Base-by-base conservation (phyloP, 2,797 vertebrate genomes). In the Pseudocheirus occidentalis region DNA sequence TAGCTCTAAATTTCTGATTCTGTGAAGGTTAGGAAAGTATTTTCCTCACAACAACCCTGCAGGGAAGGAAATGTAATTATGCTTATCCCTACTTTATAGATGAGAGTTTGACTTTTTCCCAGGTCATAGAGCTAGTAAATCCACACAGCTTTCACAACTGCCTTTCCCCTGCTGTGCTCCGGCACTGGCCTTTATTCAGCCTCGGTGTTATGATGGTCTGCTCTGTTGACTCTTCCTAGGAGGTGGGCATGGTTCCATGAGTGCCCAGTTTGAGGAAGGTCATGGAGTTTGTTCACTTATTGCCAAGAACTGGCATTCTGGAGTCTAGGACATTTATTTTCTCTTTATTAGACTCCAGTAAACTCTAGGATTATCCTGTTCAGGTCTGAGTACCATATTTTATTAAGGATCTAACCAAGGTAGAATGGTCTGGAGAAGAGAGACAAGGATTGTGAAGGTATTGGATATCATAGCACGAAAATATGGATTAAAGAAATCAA, bases 31-130 rank as follows among this genome's bases (percentile, higher is more conserved):
- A 81, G 21, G 73, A 46, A 46, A 81, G 73, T 46, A 46, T 46
- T 81, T 81, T 81, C 21, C 73, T 46, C 40, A 46, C 40, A 81
- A 81, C 73, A 81, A 81, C 40, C 73, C 73, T 81, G 18, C 40
- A 46, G 73, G 73, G 73, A 81, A 81, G 40, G 73, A 81, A 81
- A 81, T 81, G 73, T 81, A 81, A 81, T 81, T 81, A 81, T 81
- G 40, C 14, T 81, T 27, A 81, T 46, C 40, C 73, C 21, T 81
- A 46, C 46, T 81, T 81, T 73, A 73, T 40, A 73, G 66, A 73
- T 40, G n/a, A 40, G n/a, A 40, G 66, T 73, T 73, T 73, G 66
- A 73, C 66, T 73, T 73, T 73, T 73, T 40, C 66, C 66, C 66
- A 73, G 66, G 66, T 66, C 62, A 66, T n/a, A n/a, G 1, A 66